Conservation (phyloP, 2,797 vertebrate genomes). For the Myotis myotis region DNA sequence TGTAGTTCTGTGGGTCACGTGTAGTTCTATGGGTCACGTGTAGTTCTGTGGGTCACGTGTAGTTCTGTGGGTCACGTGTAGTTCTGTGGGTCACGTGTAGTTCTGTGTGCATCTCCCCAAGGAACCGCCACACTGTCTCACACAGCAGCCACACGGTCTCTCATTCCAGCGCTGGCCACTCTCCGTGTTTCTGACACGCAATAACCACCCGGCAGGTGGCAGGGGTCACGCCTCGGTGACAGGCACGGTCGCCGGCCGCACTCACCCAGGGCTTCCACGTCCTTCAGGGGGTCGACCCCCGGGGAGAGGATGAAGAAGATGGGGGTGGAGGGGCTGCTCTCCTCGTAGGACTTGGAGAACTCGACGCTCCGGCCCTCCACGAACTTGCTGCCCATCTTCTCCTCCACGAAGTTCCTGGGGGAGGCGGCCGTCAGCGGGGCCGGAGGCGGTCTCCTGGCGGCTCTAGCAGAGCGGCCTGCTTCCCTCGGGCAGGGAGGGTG, state of each 20-base stretch:
- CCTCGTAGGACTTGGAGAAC: conserved; percentile 83
- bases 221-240: not conserved
- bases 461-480: too few species aligned
- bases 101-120: rapidly evolving
- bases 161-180: rapidly evolving
- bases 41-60: too few species aligned
- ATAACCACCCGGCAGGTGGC: not conserved
- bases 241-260: rapidly evolving
- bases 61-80: too few species aligned
- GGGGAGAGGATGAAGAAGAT: conserved; percentile 89
- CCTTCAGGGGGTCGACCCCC: conserved; percentile 85
- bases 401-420: conserved; percentile 85
- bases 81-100: too few species aligned
- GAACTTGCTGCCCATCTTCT: conserved; percentile 87
- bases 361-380: conserved; percentile 84
- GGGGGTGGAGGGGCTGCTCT: conserved; percentile 83
- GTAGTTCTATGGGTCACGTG: too few species aligned
- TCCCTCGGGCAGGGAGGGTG: not conserved
- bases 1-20: too few species aligned
- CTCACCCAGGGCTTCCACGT: conserved; percentile 85
- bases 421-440: rapidly evolving
- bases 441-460: not conserved
- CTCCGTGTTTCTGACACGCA: not conserved
- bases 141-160: rapidly evolving
- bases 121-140: rapidly evolving